phyloP scores from a whole-genome alignment of 2,113 vertebrate genomes.

The Scomber japonicus region DNA sequence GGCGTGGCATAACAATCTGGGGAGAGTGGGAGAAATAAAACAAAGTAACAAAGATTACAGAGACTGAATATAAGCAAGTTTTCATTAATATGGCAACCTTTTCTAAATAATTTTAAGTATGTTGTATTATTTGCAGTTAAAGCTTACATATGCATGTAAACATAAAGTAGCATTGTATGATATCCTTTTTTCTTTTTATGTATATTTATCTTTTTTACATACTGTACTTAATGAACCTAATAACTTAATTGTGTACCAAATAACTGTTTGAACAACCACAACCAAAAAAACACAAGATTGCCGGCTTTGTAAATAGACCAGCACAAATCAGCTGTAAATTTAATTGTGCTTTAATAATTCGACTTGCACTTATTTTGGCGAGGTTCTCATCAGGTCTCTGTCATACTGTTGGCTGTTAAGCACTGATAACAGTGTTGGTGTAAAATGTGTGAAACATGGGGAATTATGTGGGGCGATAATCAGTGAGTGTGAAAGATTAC shows the following conservation, averaged over 20 bases:
- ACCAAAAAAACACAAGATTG: conserved; percentile 4
- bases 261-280: background rate
- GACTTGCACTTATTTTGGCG: conserved; percentile 49
- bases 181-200: background rate
- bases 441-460: conserved; percentile 34
- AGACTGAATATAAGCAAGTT: background rate
- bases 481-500: conserved; percentile 84
- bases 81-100: background rate
- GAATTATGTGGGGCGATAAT: conserved; percentile 15
- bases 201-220: background rate
- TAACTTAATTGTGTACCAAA: background rate
- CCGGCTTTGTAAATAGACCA: conserved; percentile 17
- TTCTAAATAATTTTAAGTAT: background rate
- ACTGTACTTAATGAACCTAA: conserved; percentile 15
- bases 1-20: conserved; percentile 95
- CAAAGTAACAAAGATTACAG: background rate
- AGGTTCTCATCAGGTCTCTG: conserved; percentile 50
- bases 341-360: conserved; percentile 41
- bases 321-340: conserved; percentile 39
- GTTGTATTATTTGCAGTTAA: background rate
- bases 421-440: conserved; percentile 42
- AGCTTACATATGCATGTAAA: background rate
- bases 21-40: background rate
- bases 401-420: conserved; percentile 41
- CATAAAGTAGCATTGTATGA: background rate